These are phyloP conservation scores for Meandrusa payeni DNA, from an alignment of 2,888 invertebrate genomes.

Conservation along the genomic window DNA sequence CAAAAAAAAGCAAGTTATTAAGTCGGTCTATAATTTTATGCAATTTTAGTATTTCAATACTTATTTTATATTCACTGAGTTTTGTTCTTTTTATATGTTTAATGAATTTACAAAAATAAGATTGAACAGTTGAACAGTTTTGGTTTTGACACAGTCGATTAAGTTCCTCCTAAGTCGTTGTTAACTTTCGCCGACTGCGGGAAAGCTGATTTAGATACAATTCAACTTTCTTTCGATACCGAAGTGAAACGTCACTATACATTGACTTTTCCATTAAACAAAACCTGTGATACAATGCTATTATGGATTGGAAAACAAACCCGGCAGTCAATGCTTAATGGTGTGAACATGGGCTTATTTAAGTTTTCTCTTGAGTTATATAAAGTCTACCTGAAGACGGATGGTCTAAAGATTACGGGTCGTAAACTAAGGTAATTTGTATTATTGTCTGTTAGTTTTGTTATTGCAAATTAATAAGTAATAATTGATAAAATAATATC, in stretches of 20 bases:
- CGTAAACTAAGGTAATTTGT: too few relatives aligned
- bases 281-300: conserved; percentile 33
- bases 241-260: conserved; percentile 33
- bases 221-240: conserved; percentile 30
- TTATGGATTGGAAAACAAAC: conserved; percentile 23
- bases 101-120: not conserved
- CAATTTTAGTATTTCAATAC: too few relatives aligned
- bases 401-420: too few relatives aligned
- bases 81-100: not conserved
- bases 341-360: conserved; percentile 24
- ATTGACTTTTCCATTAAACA: conserved; percentile 32
- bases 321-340: conserved; percentile 23
- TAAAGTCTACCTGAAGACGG: too few relatives aligned
- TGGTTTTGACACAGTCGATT: conserved; percentile 14
- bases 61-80: too few relatives aligned
- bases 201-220: conserved; percentile 24
- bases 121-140: not conserved
- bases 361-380: conserved; percentile 34
- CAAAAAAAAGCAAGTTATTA: too few relatives aligned
- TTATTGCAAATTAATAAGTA: too few relatives aligned
- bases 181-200: conserved; percentile 15
- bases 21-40: too few relatives aligned
- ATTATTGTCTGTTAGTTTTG: too few relatives aligned
- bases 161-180: conserved; percentile 7
- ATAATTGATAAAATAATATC: too few relatives aligned